Evolutionary conservation across 1,140 invertebrate genomes (phyloP), one percentile per base, ranked within the genome.

Genomic region (Diabrotica undecimpunctata): DNA sequence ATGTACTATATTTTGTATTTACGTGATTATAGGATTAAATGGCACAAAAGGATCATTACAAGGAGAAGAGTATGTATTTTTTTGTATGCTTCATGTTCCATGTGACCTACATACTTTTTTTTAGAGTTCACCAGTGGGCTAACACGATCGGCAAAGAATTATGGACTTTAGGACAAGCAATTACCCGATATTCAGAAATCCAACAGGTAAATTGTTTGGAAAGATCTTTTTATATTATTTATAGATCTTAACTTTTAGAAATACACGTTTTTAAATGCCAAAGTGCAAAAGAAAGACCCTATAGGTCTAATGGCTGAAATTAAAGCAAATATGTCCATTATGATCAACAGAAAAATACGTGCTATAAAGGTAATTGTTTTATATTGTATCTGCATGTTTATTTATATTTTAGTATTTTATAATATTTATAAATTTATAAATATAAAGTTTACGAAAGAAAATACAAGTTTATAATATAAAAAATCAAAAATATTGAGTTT

Each of bases 311-410:
- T 94, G 61, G 83, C 84, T 56, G 86, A 87, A 37, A 91, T 93
- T 52, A 85, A 89, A 25, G 83, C 85, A 52, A 91, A 89, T 66
- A 87, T 94, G 46, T 86, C 87, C 55, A 84, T 84, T 11, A 91
- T 93, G 89, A 81, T 94, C 57, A 85, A 88, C 50, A 83, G 88
- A 59, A 94, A 94, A 84, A 91, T 92, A 81, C 90, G 93, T 68
- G 91, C 92, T 25, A 87, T 94, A 53, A 86, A 83, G 77, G 87
- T 88, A 83, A 54, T 62, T 13, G 14, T 14, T 52, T 11, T 61
- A 9, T 41, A 5, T 11, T 10, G 9, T 12, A 55, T 25, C 54
- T n/a, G 5, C 6, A 36, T 12, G 14, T 59, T 36, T 59, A 9
- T 65, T 13, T 67, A 62, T 54, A 66, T 13, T 14, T 54, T 11